Base-by-base conservation (phyloP, 2,113 vertebrate species). In the Ibidorhyncha struthersii region DNA sequence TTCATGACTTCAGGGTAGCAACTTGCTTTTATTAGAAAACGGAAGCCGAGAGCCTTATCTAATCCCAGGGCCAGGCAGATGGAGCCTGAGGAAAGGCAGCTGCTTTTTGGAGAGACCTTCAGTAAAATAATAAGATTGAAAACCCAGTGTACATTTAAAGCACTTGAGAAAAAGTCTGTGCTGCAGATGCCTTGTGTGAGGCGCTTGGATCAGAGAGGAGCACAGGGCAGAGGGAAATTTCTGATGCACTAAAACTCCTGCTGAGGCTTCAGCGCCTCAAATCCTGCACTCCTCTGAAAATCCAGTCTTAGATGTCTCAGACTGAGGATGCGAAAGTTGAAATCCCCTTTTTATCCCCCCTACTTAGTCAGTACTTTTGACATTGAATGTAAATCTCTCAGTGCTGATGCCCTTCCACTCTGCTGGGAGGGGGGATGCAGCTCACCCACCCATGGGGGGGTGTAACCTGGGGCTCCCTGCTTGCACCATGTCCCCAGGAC, bases 241-340 rank as follows among this genome's bases (percentile, higher is more conserved):
- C 53, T 72, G 41, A 66, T 56, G 43, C 34, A 79, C 21, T 8
- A 65, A 61, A 56, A 12, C 14, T 47, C 30, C 22, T 0, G 0
- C 16, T 61, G 66, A 61, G 19, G 29, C n/a, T 71, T 78, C 30
- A 49, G 41, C 59, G 47, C 34, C 62, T 92, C 59, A 74, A 55
- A 71, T 71, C 29, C 43, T 6, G 17, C 8, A 11, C 47, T 50
- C 9, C 50, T 70, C 86, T 36, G 67, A 79, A 71, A 63, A 63
- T 25, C 6, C 30, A 71, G 30, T 53, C 55, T 92, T 47, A 66
- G 3, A 8, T 45, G 14, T 27, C 47, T 86, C 80, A 69, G 52
- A 30, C 15, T 47, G 49, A 34, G 50, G 34, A 50, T 63, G 36
- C 29, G 41, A 45, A 89, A 71, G 36, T 47, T 10, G 0, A 72